Percentiles rank a stretch among this genome's conserved stretches.
Conservation (phyloP, 2,113 vertebrate species). For the Holacanthus passer region DNA sequence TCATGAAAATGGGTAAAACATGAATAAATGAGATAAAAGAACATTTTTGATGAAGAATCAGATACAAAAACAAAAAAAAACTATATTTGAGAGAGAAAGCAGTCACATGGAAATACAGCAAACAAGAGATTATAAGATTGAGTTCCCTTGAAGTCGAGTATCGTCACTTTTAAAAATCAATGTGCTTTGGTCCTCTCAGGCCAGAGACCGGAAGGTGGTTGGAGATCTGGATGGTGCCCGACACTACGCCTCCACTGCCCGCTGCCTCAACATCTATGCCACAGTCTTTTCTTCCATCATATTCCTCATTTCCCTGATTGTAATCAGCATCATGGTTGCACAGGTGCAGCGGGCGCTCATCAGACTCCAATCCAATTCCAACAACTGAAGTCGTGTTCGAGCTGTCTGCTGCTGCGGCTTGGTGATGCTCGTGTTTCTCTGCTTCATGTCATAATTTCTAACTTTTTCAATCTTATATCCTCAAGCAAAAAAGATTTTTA, state of each 20-base stretch:
- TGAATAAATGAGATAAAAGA: neutral
- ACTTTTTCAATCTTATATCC: neutral
- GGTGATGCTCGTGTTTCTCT: neutral
- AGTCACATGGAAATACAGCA: neutral
- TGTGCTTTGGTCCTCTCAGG: conserved; percentile 42
- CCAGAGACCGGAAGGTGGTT: conserved; percentile 71
- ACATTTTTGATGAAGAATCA: neutral
- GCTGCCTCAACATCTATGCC: conserved; percentile 57
- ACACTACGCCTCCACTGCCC: conserved; percentile 51
- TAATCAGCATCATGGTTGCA: accelerated
- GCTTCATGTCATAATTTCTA: neutral
- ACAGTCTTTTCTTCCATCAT: neutral
- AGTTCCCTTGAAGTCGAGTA: too few species aligned
- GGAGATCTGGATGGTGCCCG: conserved; percentile 63
- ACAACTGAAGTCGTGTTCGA: neutral
- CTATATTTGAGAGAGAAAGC: neutral
- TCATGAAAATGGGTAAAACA: too few species aligned
- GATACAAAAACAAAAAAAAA: neutral
- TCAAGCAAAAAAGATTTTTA: neutral
- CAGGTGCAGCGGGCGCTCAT: too few species aligned
- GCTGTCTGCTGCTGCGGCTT: neutral
- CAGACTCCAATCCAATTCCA: too few species aligned
- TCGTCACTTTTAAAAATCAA: neutral
- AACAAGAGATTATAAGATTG: neutral
- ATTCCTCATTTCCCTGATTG: accelerated